Percentiles rank a stretch among this genome's conserved stretches.
These are phyloP conservation scores for Pachydiplax longipennis DNA, from an alignment of 2,888 invertebrate genomes.

Conservation along the genomic window DNA sequence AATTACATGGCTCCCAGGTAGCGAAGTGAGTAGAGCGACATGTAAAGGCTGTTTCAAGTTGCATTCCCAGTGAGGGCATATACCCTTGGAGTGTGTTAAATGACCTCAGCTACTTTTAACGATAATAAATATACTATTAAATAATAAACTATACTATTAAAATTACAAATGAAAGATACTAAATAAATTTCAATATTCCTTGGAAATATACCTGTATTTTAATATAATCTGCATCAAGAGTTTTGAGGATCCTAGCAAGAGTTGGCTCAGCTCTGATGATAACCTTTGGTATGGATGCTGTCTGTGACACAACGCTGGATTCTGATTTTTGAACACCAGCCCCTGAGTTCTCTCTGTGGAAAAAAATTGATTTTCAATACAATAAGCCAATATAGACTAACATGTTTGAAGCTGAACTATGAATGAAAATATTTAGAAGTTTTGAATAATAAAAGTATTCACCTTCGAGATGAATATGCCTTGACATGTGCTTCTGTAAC, in stretches of 20 bases:
- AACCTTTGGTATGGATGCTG: constrained; percentile 76
- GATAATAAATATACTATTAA: no score
- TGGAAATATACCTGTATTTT: constrained; percentile 71
- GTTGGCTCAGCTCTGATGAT: constrained; percentile 90
- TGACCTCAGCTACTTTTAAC: no score
- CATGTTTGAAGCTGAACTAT: no score
- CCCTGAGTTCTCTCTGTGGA: constrained; percentile 69
- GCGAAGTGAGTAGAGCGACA: no score
- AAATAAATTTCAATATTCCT: not conserved
- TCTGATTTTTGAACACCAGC: constrained; percentile 73
- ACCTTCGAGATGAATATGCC: constrained; percentile 69
- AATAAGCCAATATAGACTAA: not conserved
- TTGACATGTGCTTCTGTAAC: constrained; percentile 80
- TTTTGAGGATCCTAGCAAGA: constrained; percentile 86
- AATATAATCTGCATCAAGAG: constrained; percentile 86
- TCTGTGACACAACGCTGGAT: constrained; percentile 63
- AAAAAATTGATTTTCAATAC: constrained; percentile 52
- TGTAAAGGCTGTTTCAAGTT: no score
- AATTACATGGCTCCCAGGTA: no score
- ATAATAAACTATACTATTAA: no score
- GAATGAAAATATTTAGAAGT: no score
- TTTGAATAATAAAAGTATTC: not conserved
- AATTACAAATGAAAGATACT: no score
- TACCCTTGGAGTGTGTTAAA: no score
- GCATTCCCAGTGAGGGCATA: no score